Conservation (phyloP, 2,888 invertebrate species). For the Napeogenes inachia region DNA sequence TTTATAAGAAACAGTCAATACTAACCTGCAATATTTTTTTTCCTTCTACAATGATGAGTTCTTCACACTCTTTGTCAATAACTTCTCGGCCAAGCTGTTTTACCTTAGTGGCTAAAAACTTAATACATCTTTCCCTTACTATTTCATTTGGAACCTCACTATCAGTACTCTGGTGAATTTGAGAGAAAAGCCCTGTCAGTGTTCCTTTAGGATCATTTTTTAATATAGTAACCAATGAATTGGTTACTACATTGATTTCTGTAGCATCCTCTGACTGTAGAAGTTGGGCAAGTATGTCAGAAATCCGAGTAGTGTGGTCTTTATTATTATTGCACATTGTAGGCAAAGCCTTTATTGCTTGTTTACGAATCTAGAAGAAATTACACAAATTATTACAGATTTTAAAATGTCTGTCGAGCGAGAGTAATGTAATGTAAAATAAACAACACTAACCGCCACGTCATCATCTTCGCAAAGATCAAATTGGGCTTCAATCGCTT, state of each 20-base stretch:
- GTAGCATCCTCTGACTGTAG: constrained; percentile 90
- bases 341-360: constrained; percentile 95
- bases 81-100: constrained; percentile 86
- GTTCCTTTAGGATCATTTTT: constrained; percentile 84
- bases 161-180: constrained; percentile 72
- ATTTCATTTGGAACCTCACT: constrained; percentile 79
- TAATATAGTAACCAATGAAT: constrained; percentile 87
- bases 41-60: constrained; percentile 87
- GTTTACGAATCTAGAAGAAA: constrained; percentile 88
- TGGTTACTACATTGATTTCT: constrained; percentile 90
- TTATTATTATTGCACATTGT: constrained; percentile 90
- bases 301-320: constrained; percentile 89
- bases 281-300: constrained; percentile 94
- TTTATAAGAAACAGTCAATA: constrained; percentile 5
- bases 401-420: not conserved
- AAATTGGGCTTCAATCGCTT: constrained; percentile 93
- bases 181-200: constrained; percentile 74
- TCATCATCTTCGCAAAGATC: constrained; percentile 98
- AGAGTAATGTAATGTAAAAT: no score
- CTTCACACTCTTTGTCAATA: constrained; percentile 90
- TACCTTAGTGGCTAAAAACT: constrained; percentile 90
- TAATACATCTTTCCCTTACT: constrained; percentile 90
- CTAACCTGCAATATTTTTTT: constrained; percentile 89
- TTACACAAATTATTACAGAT: not conserved
- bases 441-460: constrained; percentile 82